Evolutionary conservation across 30 jellyfish, hydroid and myxozoan species (phyloP), one percentile per base, ranked within the genome.

Genomic region (Phacellophora camtschatica): DNA sequence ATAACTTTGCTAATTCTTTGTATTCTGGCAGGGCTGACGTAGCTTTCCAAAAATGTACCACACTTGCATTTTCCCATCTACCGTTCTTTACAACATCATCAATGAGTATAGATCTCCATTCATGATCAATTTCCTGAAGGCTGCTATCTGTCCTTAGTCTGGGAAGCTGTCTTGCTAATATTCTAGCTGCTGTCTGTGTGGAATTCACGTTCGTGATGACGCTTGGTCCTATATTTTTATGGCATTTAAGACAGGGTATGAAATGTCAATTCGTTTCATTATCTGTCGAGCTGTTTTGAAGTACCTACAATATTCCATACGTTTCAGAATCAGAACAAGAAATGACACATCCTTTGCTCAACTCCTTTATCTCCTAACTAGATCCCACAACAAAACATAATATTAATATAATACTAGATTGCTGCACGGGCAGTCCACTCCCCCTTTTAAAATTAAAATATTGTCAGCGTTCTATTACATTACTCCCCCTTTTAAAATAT

Each of bases 71-170:
- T 30, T 67, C 45, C 92, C 92, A 65, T 1, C 31, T 53, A 51
- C 70, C 77, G n/a, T 25, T 51, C 79, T 32, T 43, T 1, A 69
- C 71, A 8, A 10, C 85, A 1, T 27, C 39, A 55, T 66, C 85
- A n/a, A 50, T 41, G 3, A 81, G 42, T 27, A 81, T 37, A 0
- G 92, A 81, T 22, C 79, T 31, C 92, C 92, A 67, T 32, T 81
- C 85, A 5, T 69, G 77, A 54, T 81, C 92, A 18, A 65, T 81
- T 18, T 20, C 57, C 30, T 81, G 85, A 32, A 81, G 30, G 31
- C 74, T 48, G 39, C 39, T 55, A 20, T 5, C 22, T 18, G 18
- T 31, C 12, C 41, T 63, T 3, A 63, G 49, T 2, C 77, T 24
- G 15, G 85, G 85, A 49, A 71, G 85, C 0, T 30, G 18, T 27